Conservation (phyloP, 2,113 vertebrate species). For the Ciconia stormi region DNA sequence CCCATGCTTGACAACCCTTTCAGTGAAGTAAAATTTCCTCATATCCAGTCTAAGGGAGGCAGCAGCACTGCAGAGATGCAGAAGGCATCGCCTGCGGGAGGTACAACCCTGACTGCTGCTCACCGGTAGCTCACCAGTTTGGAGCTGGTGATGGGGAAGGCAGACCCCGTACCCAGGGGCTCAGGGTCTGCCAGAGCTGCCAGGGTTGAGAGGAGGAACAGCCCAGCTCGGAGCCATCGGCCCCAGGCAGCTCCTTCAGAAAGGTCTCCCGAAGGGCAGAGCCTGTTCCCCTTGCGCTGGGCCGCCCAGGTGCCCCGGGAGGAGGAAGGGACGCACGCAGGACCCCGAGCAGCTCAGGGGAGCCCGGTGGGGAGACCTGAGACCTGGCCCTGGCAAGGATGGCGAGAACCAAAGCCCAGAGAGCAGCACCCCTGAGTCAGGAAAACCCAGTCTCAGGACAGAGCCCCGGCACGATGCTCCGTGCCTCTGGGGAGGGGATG, state of each 20-base stretch:
- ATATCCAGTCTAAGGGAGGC: not conserved
- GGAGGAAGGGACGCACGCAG: not conserved
- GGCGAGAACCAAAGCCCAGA: not conserved
- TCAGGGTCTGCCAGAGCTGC: not conserved
- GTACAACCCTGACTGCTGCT: not conserved
- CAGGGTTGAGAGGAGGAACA: not conserved
- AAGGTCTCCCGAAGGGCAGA: not conserved
- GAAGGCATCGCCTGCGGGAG: not conserved
- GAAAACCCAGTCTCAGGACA: not conserved
- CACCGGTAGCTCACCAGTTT: not conserved
- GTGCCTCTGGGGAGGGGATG: not conserved
- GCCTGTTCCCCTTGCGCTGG: not conserved
- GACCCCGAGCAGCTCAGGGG: not conserved
- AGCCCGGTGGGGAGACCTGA: not conserved
- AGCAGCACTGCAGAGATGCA: not conserved
- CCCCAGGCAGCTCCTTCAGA: not conserved
- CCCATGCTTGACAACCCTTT: too few species aligned
- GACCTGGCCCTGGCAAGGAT: not conserved
- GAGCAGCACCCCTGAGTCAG: not conserved
- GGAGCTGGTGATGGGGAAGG: not conserved
- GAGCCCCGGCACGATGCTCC: fast-evolving
- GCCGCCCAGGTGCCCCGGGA: not conserved
- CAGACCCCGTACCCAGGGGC: not conserved
- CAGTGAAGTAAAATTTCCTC: too few species aligned
- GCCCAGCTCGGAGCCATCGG: not conserved